Conservation (phyloP, 1,140 invertebrate species). For the Aphelenchoides besseyi region DNA sequence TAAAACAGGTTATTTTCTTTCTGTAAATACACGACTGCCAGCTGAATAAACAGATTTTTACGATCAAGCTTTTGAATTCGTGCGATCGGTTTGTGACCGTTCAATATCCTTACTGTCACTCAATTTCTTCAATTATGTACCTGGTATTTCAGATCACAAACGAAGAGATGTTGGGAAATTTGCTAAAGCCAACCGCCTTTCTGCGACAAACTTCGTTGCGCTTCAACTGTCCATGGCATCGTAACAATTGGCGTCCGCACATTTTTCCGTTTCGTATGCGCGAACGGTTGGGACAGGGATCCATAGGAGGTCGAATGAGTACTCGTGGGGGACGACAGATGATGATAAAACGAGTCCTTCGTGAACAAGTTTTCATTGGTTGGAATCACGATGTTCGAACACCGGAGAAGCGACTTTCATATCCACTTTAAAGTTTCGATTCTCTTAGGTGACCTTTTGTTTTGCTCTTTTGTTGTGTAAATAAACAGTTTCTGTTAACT, state of each 20-base stretch:
- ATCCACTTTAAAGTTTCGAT: constrained; percentile 37
- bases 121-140: no score
- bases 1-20: no score
- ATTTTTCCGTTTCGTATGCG: constrained; percentile 53
- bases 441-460: no score
- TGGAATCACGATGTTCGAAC: constrained; percentile 39
- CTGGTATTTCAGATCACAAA: no score
- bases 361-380: constrained; percentile 47
- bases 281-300: constrained; percentile 22
- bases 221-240: constrained; percentile 54
- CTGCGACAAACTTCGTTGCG: constrained; percentile 34
- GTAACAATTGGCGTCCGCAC: constrained; percentile 50
- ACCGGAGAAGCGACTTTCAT: constrained; percentile 26
- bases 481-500: no score
- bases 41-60: not conserved
- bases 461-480: no score
- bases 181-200: not conserved
- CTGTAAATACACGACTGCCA: no score
- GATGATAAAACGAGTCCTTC: constrained; percentile 51
- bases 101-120: no score
- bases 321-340: constrained; percentile 53
- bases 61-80: not conserved
- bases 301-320: constrained; percentile 39
- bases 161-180: not conserved
- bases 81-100: no score